Evolutionary conservation across 2,888 invertebrate genomes (phyloP).

Genomic region (Acronicta psi): DNA sequence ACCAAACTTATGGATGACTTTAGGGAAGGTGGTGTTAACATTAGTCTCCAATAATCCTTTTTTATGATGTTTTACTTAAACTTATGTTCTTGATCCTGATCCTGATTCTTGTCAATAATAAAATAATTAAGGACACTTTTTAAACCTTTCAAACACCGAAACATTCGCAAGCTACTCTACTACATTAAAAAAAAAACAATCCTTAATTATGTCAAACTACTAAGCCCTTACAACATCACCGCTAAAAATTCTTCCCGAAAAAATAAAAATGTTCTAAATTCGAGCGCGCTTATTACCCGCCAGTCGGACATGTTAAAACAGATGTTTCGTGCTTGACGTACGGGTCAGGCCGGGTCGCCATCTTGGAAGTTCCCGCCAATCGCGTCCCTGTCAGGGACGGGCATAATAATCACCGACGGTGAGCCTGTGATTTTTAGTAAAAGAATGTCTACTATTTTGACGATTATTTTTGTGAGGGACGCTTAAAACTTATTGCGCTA

Average conservation of each 20-base stretch:
- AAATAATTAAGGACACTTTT: no score
- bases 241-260: constrained; percentile 27
- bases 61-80: no score
- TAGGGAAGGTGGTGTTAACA: no score
- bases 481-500: no score
- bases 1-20: no score
- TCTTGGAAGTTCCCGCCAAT: constrained; percentile 84
- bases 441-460: constrained; percentile 39
- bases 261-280: constrained; percentile 61
- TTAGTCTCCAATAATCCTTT: no score
- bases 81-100: no score
- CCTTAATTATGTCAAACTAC: not conserved
- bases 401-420: constrained; percentile 79
- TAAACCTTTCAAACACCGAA: not conserved
- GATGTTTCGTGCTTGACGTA: constrained; percentile 87
- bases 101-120: no score
- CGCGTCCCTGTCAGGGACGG: constrained; percentile 80
- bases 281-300: constrained; percentile 80
- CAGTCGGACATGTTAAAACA: constrained; percentile 84
- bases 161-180: not conserved
- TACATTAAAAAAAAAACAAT: not conserved
- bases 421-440: constrained; percentile 47
- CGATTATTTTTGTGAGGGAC: no score
- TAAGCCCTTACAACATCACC: constrained; percentile 10
- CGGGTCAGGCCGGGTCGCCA: constrained; percentile 87